These are phyloP conservation scores for Pandemis corylana DNA, from an alignment of 2,888 invertebrate species.

Conservation along the genomic window DNA sequence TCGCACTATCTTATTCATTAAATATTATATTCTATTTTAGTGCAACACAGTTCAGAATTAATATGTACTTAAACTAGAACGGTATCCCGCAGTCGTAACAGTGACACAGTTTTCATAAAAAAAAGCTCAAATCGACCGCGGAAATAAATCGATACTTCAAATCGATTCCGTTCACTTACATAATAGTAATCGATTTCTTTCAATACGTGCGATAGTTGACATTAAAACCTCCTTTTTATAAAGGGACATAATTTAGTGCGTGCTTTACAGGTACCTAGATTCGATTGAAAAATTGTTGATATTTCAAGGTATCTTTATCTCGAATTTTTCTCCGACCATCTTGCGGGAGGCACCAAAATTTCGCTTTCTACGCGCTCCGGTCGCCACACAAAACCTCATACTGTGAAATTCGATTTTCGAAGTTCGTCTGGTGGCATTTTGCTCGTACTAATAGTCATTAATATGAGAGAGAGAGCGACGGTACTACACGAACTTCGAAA, in stretches of 20 bases:
- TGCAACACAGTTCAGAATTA: neutral
- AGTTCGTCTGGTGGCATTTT: no score
- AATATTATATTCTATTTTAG: no score
- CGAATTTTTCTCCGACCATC: no score
- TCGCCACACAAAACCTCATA: no score
- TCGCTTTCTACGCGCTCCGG: no score
- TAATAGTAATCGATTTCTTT: constrained; percentile 36
- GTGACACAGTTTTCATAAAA: constrained; percentile 23
- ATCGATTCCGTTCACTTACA: constrained; percentile 37
- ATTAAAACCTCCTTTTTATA: constrained; percentile 29
- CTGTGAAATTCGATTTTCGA: no score
- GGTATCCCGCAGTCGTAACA: constrained; percentile 16
- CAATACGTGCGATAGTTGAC: constrained; percentile 35
- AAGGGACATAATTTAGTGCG: constrained; percentile 15
- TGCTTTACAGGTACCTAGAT: neutral
- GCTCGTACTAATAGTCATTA: no score
- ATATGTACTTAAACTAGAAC: constrained; percentile 1
- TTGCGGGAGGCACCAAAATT: no score
- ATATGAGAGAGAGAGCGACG: no score
- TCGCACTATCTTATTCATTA: no score
- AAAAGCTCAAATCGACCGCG: constrained; percentile 22
- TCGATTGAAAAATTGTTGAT: neutral
- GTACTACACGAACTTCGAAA: no score
- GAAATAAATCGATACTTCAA: constrained; percentile 34
- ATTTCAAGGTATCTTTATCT: no score